phyloP scores from a whole-genome alignment of 1,140 invertebrate species.

The Macrobrachium nipponense region DNA sequence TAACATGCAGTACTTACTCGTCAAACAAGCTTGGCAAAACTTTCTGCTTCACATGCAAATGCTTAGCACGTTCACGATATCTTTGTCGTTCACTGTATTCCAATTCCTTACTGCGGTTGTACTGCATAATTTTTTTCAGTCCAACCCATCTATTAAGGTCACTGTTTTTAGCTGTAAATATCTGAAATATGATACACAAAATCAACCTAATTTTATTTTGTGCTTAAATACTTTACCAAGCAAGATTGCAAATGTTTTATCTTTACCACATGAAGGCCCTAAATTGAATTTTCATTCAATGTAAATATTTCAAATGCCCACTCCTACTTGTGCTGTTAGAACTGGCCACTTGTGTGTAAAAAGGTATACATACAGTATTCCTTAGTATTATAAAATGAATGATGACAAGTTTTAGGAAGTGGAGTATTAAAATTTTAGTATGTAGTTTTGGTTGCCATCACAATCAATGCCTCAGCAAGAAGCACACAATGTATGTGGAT shows the following conservation, averaged over 20 bases:
- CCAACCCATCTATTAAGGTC: constrained; percentile 96
- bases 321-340: no score
- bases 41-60: constrained; percentile 82
- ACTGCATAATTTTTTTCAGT: constrained; percentile 85
- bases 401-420: no score
- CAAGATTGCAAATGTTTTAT: neutral
- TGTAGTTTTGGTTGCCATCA: no score
- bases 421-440: no score
- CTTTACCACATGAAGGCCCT: no score
- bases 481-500: no score
- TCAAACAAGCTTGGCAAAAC: constrained; percentile 85
- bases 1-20: constrained; percentile 66
- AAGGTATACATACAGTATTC: no score
- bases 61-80: constrained; percentile 81
- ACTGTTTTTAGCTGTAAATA: constrained; percentile 88
- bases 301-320: no score
- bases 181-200: constrained; percentile 72
- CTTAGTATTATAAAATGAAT: no score
- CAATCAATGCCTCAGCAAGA: no score
- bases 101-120: constrained; percentile 80
- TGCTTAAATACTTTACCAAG: constrained; percentile 16
- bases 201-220: neutral
- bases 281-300: no score
- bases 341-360: no score
- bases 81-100: constrained; percentile 84